These are phyloP conservation scores for Aptenodytes patagonicus DNA, from an alignment of 2,113 vertebrate genomes.

Conservation along the genomic window DNA sequence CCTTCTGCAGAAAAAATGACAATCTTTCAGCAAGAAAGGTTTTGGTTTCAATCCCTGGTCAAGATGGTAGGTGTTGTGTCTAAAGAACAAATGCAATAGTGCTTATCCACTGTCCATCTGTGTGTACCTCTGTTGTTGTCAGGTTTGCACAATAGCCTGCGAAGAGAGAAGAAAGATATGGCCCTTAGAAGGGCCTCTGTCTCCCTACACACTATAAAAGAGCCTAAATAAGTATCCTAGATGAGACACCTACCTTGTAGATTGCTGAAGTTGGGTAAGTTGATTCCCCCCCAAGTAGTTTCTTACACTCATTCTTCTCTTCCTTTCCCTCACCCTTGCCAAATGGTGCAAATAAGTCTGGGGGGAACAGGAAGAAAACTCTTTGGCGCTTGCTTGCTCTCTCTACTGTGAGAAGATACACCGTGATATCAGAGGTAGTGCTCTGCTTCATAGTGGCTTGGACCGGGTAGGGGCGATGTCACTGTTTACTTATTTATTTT, in stretches of 20 bases:
- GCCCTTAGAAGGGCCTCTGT: background rate
- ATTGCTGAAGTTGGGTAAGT: background rate
- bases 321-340: background rate
- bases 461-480: background rate
- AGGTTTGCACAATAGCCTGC: background rate
- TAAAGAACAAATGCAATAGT: background rate
- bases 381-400: background rate
- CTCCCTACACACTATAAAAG: background rate
- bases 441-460: constrained; percentile 19
- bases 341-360: background rate
- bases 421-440: background rate
- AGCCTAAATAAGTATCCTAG: background rate
- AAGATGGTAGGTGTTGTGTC: background rate
- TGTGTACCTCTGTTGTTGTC: background rate
- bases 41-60: background rate
- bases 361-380: background rate
- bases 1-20: background rate
- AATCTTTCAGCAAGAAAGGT: background rate
- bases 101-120: background rate
- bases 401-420: background rate
- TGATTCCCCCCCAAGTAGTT: background rate
- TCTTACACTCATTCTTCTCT: background rate
- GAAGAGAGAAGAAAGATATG: background rate
- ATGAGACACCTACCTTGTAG: background rate
- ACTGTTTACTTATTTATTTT: constrained; percentile 62